Evolutionary conservation across 1,140 invertebrate species (phyloP).

Genomic region (Andricus grossulariae): DNA sequence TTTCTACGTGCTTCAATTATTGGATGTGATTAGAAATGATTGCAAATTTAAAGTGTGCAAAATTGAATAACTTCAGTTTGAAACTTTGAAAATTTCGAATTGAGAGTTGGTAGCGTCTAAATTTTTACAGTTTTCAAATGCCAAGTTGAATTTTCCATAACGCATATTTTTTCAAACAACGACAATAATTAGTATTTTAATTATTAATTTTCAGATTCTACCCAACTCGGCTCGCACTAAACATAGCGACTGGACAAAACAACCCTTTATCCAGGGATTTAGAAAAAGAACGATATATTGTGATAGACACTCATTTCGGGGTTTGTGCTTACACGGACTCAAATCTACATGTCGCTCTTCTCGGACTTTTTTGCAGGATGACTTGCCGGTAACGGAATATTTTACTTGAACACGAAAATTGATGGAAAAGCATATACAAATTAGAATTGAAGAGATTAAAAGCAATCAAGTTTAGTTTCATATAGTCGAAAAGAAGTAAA

Average conservation of each 20-base stretch:
- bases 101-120: too few species aligned
- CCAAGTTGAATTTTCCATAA: too few species aligned
- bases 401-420: neutral
- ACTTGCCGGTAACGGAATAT: conserved; percentile 83
- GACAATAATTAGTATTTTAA: too few species aligned
- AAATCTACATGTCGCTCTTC: conserved; percentile 92
- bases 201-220: conserved; percentile 82
- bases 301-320: conserved; percentile 98
- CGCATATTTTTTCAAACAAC: too few species aligned
- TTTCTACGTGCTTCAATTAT: too few species aligned
- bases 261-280: conserved; percentile 75
- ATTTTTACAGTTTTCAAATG: too few species aligned
- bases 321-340: conserved; percentile 98
- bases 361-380: conserved; percentile 94
- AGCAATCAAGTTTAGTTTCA: conserved; percentile 19
- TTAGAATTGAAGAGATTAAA: conserved; percentile 19
- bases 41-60: too few species aligned
- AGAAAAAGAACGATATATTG: conserved; percentile 86
- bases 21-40: too few species aligned
- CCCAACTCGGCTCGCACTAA: conserved; percentile 93
- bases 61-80: too few species aligned
- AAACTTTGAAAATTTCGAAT: too few species aligned
- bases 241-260: conserved; percentile 86
- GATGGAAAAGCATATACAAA: conserved; percentile 23
- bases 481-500: too few species aligned